Conservation (phyloP, 2,113 vertebrate genomes). For the Jaculus jaculus region DNA sequence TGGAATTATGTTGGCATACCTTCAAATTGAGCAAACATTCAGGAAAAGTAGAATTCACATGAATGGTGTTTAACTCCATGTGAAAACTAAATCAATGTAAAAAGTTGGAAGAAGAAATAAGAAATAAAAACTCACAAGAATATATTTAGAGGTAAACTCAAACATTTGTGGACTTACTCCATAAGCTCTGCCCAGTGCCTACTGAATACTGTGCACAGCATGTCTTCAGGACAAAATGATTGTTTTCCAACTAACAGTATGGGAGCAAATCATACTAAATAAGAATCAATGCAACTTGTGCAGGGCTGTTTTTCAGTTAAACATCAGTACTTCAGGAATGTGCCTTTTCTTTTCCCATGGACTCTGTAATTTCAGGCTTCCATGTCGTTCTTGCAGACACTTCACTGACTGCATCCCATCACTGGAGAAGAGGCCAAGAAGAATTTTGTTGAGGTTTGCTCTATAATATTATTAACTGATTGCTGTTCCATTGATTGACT, state of each 20-base stretch:
- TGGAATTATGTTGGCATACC: slow-evolving; percentile 26
- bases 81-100: slow-evolving; percentile 48
- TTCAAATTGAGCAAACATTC: slow-evolving; percentile 52
- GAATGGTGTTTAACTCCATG: slow-evolving; percentile 11
- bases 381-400: background rate
- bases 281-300: background rate
- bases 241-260: background rate
- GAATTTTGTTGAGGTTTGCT: background rate
- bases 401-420: background rate
- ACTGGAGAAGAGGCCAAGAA: background rate
- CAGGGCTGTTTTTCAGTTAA: background rate
- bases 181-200: background rate
- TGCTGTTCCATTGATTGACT: background rate
- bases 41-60: slow-evolving; percentile 48
- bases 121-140: background rate
- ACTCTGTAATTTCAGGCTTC: background rate
- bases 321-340: background rate
- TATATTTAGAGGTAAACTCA: background rate
- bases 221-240: background rate
- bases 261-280: background rate
- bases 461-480: background rate
- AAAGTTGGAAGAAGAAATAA: slow-evolving; percentile 5
- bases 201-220: background rate
- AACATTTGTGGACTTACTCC: background rate
- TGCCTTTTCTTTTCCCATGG: background rate